These are phyloP conservation scores for Ectropis crepuscularia DNA, from an alignment of 2,888 invertebrate species.

Conservation along the genomic window DNA sequence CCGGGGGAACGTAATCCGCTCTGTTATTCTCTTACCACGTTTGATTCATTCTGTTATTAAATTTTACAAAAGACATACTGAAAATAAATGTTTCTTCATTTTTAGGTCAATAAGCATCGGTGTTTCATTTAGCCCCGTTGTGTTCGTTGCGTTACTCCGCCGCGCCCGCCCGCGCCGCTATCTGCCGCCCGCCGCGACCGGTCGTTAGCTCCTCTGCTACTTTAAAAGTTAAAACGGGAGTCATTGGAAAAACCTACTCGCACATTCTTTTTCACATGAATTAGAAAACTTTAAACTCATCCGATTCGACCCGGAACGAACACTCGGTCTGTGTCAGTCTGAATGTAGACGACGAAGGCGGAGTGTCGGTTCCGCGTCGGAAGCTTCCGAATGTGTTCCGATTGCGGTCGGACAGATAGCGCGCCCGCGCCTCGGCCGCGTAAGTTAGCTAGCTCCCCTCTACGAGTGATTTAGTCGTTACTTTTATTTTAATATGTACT, in stretches of 20 bases:
- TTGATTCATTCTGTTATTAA: conserved; percentile 84
- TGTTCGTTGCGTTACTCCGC: conserved; percentile 34
- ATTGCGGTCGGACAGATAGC: background rate
- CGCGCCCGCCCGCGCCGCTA: background rate
- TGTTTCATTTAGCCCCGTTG: conserved; percentile 76
- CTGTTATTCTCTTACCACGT: conserved; percentile 79
- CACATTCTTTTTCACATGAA: too few species aligned
- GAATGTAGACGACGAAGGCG: too few species aligned
- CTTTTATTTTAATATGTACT: conserved; percentile 43
- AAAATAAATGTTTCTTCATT: conserved; percentile 90
- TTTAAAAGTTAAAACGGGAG: too few species aligned
- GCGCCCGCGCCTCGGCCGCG: background rate
- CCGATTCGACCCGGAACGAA: too few species aligned
- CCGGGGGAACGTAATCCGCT: conserved; percentile 79
- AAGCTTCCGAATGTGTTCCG: too few species aligned
- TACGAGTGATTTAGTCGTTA: conserved; percentile 44
- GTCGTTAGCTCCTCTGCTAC: too few species aligned
- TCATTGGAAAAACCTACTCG: too few species aligned
- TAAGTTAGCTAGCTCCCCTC: conserved; percentile 31
- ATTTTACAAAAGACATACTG: conserved; percentile 88
- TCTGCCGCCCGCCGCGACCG: conserved; percentile 7
- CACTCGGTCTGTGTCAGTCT: too few species aligned
- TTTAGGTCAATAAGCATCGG: conserved; percentile 87
- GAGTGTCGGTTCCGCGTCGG: too few species aligned
- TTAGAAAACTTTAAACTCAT: too few species aligned